These are phyloP conservation scores for Hippopotamus amphibius DNA, from an alignment of 2,113 vertebrate species.

Conservation along the genomic window DNA sequence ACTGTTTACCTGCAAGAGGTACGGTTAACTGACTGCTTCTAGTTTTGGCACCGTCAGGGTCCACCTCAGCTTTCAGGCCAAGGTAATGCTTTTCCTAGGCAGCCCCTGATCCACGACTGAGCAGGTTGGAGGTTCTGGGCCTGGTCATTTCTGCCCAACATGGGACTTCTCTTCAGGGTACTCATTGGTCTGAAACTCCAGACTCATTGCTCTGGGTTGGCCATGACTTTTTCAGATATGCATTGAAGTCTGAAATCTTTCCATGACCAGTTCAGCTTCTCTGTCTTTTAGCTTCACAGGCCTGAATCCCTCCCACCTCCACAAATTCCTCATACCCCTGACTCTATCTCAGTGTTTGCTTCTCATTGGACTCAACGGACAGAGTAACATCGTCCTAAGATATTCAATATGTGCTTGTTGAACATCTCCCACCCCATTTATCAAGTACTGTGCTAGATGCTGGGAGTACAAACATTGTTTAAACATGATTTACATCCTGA, in stretches of 20 bases:
- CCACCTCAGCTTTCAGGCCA: background rate
- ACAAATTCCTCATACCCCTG: background rate
- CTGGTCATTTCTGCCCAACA: background rate
- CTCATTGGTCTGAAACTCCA: background rate
- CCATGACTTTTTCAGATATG: background rate
- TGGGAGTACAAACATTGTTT: background rate
- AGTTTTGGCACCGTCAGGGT: background rate
- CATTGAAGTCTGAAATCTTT: background rate
- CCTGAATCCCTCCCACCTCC: background rate
- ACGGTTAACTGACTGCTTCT: background rate
- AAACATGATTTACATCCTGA: background rate
- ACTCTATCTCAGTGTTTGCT: background rate
- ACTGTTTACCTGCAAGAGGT: background rate
- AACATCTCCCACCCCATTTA: background rate
- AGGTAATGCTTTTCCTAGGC: background rate
- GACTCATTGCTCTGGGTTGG: background rate
- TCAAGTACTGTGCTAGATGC: background rate
- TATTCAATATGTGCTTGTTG: background rate
- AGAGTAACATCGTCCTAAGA: background rate
- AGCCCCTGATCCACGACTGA: background rate
- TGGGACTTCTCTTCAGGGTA: background rate
- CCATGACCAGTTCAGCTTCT: background rate
- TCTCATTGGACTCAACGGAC: background rate
- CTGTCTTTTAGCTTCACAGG: background rate
- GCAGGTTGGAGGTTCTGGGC: background rate